Percentiles rank a stretch among this genome's conserved stretches.
Evolutionary conservation across 2,797 vertebrate genomes (phyloP).

Genomic region (Protosalanx chinensis): DNA sequence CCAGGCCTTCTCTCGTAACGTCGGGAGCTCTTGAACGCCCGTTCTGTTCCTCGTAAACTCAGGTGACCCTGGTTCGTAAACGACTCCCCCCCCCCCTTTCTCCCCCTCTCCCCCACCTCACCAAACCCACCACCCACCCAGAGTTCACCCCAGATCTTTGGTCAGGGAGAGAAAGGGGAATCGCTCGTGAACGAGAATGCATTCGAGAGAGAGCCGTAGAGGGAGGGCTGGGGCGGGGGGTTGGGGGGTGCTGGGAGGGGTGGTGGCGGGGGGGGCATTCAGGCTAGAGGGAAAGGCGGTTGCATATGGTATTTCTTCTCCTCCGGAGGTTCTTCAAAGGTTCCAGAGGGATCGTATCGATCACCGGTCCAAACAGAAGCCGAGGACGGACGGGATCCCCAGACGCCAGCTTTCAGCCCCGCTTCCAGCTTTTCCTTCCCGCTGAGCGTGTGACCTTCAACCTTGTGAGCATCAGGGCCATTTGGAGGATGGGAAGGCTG

Average conservation of each 20-base stretch:
- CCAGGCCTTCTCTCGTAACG: slow-evolving; percentile 29
- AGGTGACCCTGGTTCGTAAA: slow-evolving; percentile 15
- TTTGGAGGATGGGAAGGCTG: background rate
- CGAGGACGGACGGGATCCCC: background rate
- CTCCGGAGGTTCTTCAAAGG: slow-evolving; percentile 1
- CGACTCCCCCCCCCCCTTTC: background rate
- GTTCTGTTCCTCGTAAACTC: slow-evolving; percentile 29
- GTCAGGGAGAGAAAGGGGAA: background rate
- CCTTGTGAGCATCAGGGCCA: background rate
- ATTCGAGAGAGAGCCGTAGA: background rate
- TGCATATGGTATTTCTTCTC: background rate
- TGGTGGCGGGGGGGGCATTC: too few species aligned
- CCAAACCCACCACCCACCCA: background rate
- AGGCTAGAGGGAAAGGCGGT: background rate
- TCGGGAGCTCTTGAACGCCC: slow-evolving; percentile 1
- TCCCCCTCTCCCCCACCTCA: background rate
- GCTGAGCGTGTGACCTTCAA: background rate
- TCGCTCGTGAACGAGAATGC: background rate
- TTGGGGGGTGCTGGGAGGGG: too few species aligned
- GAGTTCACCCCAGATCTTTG: background rate
- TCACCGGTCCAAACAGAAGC: background rate
- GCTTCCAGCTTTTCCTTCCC: too few species aligned
- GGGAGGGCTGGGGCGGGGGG: background rate
- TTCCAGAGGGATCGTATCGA: background rate
- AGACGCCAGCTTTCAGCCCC: background rate